A percentile compares a stretch with the other conserved stretches of the same genome.
These are phyloP conservation scores for Desmophyllum pertusum DNA, from an alignment of 92 coral and sea anemone genomes.

Conservation along the genomic window DNA sequence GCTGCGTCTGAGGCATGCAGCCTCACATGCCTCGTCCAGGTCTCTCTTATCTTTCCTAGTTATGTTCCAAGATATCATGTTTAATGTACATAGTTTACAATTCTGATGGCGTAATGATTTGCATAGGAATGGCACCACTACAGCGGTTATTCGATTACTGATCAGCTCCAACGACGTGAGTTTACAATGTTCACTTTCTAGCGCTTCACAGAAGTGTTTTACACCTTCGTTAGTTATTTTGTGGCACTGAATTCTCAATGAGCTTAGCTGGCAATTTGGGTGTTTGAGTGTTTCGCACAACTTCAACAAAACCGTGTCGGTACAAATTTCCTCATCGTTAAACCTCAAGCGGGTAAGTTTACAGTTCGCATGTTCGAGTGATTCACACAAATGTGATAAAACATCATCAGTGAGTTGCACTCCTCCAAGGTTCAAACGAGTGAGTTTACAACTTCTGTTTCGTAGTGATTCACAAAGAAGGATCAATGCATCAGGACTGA, in stretches of 20 bases:
- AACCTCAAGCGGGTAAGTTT: slow-evolving; percentile 18
- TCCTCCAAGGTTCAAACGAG: slow-evolving; percentile 15
- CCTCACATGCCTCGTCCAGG: slow-evolving; percentile 13
- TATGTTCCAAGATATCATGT: slow-evolving; percentile 20
- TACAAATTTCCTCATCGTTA: background rate
- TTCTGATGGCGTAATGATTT: slow-evolving; percentile 30
- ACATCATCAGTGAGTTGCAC: background rate
- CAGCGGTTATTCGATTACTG: background rate
- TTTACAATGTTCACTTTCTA: slow-evolving; percentile 43
- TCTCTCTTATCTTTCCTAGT: background rate
- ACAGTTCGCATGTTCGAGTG: slow-evolving; percentile 34
- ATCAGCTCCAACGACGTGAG: slow-evolving; percentile 27
- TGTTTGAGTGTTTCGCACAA: slow-evolving; percentile 34
- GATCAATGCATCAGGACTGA: slow-evolving; percentile 24
- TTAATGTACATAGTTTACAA: slow-evolving; percentile 34
- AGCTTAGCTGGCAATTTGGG: slow-evolving; percentile 31
- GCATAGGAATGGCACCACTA: background rate
- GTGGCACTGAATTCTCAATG: background rate
- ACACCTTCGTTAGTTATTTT: slow-evolving; percentile 32
- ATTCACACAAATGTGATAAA: slow-evolving; percentile 18
- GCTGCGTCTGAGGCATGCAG: background rate
- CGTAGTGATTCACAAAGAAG: slow-evolving; percentile 33
- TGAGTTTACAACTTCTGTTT: slow-evolving; percentile 37
- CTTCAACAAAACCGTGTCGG: slow-evolving; percentile 15
- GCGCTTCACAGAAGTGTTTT: slow-evolving; percentile 18